phyloP scores from a whole-genome alignment of 2,113 vertebrate species.

The Apodemus sylvaticus region DNA sequence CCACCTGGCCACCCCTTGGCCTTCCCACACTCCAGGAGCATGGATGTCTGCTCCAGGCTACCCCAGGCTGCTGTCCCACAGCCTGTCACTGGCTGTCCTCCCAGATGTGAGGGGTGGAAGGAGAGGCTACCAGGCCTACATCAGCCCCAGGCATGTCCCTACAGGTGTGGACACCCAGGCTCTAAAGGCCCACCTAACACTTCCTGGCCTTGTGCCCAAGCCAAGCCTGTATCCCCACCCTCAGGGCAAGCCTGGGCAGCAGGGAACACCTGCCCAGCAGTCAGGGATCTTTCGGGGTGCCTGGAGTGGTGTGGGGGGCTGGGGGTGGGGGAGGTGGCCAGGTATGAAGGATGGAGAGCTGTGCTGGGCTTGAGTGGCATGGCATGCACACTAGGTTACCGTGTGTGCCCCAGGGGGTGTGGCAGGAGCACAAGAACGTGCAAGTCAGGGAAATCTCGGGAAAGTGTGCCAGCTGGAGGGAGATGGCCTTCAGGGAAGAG shows the following conservation, averaged over 20 bases:
- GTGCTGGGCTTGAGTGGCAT: rapidly evolving
- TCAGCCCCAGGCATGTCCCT: slow-evolving; percentile 48
- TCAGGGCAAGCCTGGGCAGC: neutral
- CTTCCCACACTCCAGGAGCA: slow-evolving; percentile 3
- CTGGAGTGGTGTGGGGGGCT: neutral
- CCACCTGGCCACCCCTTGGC: neutral
- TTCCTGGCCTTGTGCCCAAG: neutral
- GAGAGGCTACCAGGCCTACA: neutral
- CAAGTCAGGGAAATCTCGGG: neutral
- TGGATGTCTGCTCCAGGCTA: too few species aligned
- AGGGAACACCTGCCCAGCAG: neutral
- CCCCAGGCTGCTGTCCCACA: neutral
- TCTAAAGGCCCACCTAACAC: neutral
- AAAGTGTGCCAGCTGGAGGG: neutral
- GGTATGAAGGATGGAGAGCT: neutral
- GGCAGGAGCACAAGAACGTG: neutral
- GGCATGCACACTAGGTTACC: neutral
- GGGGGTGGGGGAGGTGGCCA: neutral
- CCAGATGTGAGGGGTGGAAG: neutral
- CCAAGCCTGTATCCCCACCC: neutral
- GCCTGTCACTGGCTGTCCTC: neutral
- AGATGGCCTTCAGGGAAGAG: neutral
- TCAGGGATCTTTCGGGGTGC: neutral
- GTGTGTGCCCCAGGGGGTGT: too few species aligned
- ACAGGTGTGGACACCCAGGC: slow-evolving; percentile 20